Conservation (phyloP, 2,797 vertebrate species). For the Acestrorhynchus altus region DNA sequence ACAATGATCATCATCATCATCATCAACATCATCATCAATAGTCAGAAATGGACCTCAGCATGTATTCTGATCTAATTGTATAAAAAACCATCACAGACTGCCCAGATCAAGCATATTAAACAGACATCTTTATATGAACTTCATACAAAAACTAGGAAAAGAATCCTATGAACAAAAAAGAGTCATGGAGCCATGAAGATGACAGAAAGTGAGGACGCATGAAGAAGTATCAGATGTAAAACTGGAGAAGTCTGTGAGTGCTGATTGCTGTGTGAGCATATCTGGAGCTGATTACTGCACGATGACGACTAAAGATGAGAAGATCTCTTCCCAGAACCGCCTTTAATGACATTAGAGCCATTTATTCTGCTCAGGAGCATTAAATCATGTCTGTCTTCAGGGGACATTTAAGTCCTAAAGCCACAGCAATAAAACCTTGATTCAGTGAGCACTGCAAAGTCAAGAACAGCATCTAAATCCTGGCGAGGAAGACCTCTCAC, state of each 20-base stretch:
- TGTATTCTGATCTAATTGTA: too few species aligned
- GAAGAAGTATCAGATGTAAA: background rate
- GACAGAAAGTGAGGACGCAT: background rate
- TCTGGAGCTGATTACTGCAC: constrained; percentile 64
- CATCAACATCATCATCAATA: too few species aligned
- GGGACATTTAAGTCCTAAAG: constrained; percentile 30
- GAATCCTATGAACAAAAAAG: background rate
- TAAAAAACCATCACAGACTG: too few species aligned
- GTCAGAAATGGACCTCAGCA: too few species aligned
- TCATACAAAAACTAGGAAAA: background rate
- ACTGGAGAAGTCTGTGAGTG: background rate
- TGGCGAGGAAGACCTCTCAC: background rate
- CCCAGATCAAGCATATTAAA: background rate
- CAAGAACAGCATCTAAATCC: constrained; percentile 16
- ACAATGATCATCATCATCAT: too few species aligned
- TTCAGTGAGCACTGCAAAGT: background rate
- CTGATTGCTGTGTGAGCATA: constrained; percentile 27
- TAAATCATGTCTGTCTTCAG: constrained; percentile 62
- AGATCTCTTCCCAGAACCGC: constrained; percentile 61
- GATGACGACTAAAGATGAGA: constrained; percentile 53
- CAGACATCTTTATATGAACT: background rate
- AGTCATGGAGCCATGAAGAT: background rate
- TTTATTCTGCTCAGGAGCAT: constrained; percentile 53
- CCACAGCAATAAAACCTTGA: constrained; percentile 13
- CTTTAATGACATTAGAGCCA: constrained; percentile 62